Conservation (phyloP, 2,888 invertebrate species). For the Syrphus vitripennis region DNA sequence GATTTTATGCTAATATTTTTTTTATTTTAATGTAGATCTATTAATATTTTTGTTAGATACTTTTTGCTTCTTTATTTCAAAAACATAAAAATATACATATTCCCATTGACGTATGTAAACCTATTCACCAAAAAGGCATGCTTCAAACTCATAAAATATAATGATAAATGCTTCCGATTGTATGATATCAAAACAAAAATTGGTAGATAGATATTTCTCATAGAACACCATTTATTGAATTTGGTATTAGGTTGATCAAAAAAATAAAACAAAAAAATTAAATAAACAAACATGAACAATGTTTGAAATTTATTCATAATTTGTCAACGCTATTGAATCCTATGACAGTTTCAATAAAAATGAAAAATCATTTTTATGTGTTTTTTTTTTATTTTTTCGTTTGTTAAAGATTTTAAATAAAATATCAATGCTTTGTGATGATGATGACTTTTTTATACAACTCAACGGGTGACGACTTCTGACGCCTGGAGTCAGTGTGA, state of each 20-base stretch:
- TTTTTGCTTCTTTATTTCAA: background rate
- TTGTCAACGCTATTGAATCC: constrained; percentile 38
- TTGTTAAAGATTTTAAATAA: background rate
- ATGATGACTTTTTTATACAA: constrained; percentile 31
- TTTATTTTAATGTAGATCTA: constrained; percentile 3
- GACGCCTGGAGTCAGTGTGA: constrained; percentile 14
- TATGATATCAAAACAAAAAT: background rate
- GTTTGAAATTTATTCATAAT: constrained; percentile 55
- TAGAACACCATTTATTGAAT: background rate
- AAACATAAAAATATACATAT: background rate
- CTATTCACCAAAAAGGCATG: background rate
- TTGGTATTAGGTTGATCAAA: background rate
- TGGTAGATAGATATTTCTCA: background rate
- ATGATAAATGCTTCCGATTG: constrained; percentile 48
- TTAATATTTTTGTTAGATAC: background rate
- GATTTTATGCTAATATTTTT: constrained; percentile 51
- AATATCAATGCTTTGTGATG: background rate
- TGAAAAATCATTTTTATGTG: constrained; percentile 42
- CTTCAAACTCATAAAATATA: constrained; percentile 3
- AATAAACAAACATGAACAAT: background rate
- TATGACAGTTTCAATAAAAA: constrained; percentile 49
- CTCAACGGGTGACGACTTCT: constrained; percentile 34
- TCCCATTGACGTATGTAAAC: background rate
- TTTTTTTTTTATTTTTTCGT: constrained; percentile 2
- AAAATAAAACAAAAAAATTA: background rate